Percentiles rank a stretch among this genome's conserved stretches.
These are phyloP conservation scores for Leucoraja erinaceus DNA, from an alignment of 2,113 vertebrate species.

Conservation along the genomic window DNA sequence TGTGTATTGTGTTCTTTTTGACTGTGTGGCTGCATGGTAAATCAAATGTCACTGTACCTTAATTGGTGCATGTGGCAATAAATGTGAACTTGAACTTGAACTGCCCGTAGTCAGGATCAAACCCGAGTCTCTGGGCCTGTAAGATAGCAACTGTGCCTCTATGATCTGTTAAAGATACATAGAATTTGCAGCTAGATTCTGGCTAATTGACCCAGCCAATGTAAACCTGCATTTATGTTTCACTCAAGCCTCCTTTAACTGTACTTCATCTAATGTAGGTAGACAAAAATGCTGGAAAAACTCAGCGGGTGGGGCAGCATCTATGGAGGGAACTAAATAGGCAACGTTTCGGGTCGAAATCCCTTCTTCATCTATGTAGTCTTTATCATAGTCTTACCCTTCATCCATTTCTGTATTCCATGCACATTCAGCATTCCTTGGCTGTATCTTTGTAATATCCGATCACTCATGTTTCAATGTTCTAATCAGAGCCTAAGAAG, in stretches of 20 bases:
- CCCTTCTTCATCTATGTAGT: background rate
- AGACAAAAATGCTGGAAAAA: no score
- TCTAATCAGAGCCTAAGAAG: background rate
- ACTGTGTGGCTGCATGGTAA: no score
- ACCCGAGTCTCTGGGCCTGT: no score
- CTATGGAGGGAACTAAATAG: no score
- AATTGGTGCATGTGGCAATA: no score
- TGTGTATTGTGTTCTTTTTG: no score
- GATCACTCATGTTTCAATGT: background rate
- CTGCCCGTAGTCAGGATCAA: no score
- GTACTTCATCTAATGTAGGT: background rate
- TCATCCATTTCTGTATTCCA: background rate
- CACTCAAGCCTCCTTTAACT: background rate
- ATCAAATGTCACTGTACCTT: no score
- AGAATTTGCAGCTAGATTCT: background rate
- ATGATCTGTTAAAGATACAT: constrained; percentile 11
- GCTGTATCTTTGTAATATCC: background rate
- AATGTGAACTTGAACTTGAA: no score
- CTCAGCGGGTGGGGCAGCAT: no score
- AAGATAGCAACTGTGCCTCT: no score
- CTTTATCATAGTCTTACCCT: background rate
- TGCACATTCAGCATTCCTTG: background rate
- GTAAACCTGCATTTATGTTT: background rate
- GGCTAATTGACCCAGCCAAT: background rate
- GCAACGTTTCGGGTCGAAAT: no score